Evolutionary conservation across 2,113 vertebrate species (phyloP), one percentile per base, ranked within the genome.

Genomic region (Sinocyclocheilus grahami): DNA sequence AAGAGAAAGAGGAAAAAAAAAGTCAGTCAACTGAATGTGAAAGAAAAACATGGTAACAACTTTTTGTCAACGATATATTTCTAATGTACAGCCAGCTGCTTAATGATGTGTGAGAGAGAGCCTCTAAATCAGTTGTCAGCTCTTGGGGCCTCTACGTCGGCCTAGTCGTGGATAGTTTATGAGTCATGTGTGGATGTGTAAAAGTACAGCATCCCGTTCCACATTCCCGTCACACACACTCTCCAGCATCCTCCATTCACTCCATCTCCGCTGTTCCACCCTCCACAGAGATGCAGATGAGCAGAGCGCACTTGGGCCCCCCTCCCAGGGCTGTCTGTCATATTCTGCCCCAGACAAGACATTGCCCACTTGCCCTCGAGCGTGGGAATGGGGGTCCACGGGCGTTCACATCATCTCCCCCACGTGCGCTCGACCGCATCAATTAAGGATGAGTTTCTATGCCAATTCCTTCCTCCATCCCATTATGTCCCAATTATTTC

Each of bases 341-440:
- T 93, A 95, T 95, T 91, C 94, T 93, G 94, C 94, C 92, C 86
- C 78, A 86, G 93, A 92, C 95, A 94, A 91, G 92, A 96, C 94
- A 93, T 94, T 96, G 96, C 94, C 81, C 95, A 95, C 96, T 97
- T 95, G 96, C 96, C 96, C 96, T 95, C 93, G 96, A 98, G 97
- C 97, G 97, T 98, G 97, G 97, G 97, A 99, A 99, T 93, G 94
- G 92, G 95, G 96, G 96, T 95, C 93, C 96, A 95, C 96, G 93
- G 96, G 95, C 96, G 96, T 99, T 98, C 97, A 97, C 97, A 99
- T 96, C 96, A 96, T 96, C 81, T 83, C 81, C 81, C 95, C 93
- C 95, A 95, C 91, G 94, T 95, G 92, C 96, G 94, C 96, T 98
- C 96, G 97, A 95, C 95, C 93, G 96, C 97, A 98, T 98, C 97